Evolutionary conservation across 2,113 vertebrate genomes (phyloP), one percentile per base, ranked within the genome.

Genomic region (Brienomyrus brachyistius): DNA sequence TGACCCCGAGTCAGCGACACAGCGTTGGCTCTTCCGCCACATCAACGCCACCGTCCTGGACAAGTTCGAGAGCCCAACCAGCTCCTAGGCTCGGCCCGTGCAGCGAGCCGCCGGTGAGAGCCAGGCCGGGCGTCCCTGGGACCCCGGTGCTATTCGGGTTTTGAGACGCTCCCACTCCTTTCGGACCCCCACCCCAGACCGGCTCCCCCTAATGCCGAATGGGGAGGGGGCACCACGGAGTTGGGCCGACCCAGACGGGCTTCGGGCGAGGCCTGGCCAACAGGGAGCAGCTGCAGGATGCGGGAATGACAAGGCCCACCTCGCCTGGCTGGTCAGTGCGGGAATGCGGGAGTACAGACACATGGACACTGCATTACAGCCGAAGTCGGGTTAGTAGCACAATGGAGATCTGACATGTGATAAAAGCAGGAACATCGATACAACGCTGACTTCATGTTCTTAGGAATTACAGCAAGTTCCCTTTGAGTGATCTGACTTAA

Each of bases 21-120:
- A 98, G 90, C 97, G 97, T 93, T 98, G 97, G 97, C 94, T 97
- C 93, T 98, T 98, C 95, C 96, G 97, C 94, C 97, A 97, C 93
- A 93, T 95, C 93, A 98, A 98, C 92, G 91, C 93, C 93, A 98
- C 97, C 94, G 94, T 98, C 95, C 95, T 98, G 95, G 96, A 97
- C 93, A 97, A 97, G 94, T 95, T 95, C 95, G 97, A 96, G 95
- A 91, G 90, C 62, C 90, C 89, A 47, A 59, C 80, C 89, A 91
- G 88, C 74, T 92, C 92, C 87, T 94, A 94, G 92, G 91, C 90
- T 52, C 43, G 31, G 86, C 82, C 74, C 48, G 21, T 7, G 40
- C 83, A 43, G 48, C 9, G 3, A 35, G 11, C 50, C 89, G 45
- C 84, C 5, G 7, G 48, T n/a, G 1, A 43, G 62, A 87, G 89